Evolutionary conservation across 2,797 vertebrate species (phyloP), one percentile per base, ranked within the genome.

Genomic region (Galagoides demidoff): DNA sequence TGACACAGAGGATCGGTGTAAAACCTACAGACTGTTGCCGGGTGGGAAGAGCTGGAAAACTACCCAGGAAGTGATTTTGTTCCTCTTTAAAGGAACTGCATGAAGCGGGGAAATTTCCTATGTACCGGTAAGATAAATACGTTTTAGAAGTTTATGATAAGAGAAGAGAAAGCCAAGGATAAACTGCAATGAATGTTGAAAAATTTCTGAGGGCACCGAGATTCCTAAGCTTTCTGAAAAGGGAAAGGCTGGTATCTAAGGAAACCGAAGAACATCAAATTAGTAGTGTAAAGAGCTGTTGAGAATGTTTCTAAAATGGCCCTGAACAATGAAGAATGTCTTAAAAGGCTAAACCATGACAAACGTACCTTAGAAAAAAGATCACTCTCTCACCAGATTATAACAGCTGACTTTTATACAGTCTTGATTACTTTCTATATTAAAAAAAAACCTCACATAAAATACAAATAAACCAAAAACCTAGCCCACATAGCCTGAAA

Each of bases 401-500:
- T 66, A 86, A 76, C 3, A 86, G 64, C 43, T 78, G 43, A 79
- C 37, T 79, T 92, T 73, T 45, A 64, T 29, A 61, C 0, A 81
- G 23, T 73, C 29, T 68, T 87, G 45, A 66, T 37, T 88, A 76
- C 12, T 45, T 81, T 49, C 13, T 16, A 66, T 66, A 66, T 66
- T 66, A 66, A 68, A 59, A 66, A 66, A 68, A 59, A 55, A 83
- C 31, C 25, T 81, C 43, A 87, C 7, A 85, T 61, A 85, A 96
- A 94, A 94, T 43, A 92, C n/a, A 95, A 83, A 92, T 49, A 90
- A 92, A 71, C 39, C 45, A 37, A 92, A 87, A 93, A 43, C 31
- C 29, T 63, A 83, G 78, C 13, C 11, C 25, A 19, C 29, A 22
- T 0, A 92, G 61, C 59, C 79, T 92, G n/a, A 77, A 85, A 78